Conservation (phyloP, 2,113 vertebrate genomes). For the Grammomys dolichurus region DNA sequence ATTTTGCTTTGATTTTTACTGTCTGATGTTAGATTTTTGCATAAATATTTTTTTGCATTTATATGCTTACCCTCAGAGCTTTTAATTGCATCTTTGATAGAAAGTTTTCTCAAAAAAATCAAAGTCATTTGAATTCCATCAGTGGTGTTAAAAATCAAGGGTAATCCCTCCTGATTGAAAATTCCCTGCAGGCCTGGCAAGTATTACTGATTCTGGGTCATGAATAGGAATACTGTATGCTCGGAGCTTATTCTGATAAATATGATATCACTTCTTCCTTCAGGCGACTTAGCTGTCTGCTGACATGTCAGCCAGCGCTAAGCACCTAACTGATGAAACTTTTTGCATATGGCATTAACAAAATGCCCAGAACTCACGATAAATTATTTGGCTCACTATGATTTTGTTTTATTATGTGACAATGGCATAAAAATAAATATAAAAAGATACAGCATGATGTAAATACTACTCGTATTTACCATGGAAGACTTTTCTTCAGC, state of each 20-base stretch:
- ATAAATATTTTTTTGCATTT: slow-evolving; percentile 35
- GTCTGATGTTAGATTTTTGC: slow-evolving; percentile 29
- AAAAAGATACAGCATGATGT: not conserved
- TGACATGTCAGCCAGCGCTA: not conserved
- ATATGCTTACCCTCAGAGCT: not conserved
- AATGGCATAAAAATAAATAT: slow-evolving; percentile 30
- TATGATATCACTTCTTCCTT: not conserved
- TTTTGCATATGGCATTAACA: not conserved
- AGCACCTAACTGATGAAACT: not conserved
- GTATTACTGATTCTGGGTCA: slow-evolving; percentile 49
- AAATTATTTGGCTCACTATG: not conserved
- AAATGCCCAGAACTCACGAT: not conserved
- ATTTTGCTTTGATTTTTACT: slow-evolving; percentile 35
- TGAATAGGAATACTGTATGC: slow-evolving; percentile 2
- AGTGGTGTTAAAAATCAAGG: slow-evolving; percentile 34
- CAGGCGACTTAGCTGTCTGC: not conserved
- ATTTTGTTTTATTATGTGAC: slow-evolving; percentile 19
- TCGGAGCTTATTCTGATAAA: not conserved
- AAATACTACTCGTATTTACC: not conserved
- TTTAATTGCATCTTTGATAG: slow-evolving; percentile 57
- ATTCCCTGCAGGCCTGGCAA: slow-evolving; percentile 35
- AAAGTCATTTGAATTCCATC: slow-evolving; percentile 50
- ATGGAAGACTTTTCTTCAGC: slow-evolving; percentile 23
- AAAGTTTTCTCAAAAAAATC: slow-evolving; percentile 61
- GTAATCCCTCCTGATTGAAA: slow-evolving; percentile 22